phyloP scores from a whole-genome alignment of 1,140 invertebrate species.

The Heliconius hermathena region DNA sequence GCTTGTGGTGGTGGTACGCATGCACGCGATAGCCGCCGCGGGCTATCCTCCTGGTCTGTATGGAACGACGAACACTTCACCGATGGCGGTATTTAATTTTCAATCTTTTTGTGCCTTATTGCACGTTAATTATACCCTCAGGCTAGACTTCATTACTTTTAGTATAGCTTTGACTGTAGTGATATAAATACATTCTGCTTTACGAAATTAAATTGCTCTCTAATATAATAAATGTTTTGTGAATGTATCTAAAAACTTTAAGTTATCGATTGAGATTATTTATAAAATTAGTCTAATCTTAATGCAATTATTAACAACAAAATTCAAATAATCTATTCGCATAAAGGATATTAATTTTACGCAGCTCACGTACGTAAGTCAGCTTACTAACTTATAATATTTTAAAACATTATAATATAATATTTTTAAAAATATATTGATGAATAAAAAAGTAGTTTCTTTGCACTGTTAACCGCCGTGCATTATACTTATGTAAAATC shows the following conservation, averaged over 20 bases:
- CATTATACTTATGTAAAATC: constrained; percentile 21
- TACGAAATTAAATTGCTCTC: background rate
- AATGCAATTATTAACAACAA: too few relatives aligned
- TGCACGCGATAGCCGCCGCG: constrained; percentile 50
- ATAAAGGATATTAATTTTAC: background rate
- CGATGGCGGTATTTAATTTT: constrained; percentile 46
- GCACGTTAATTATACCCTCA: constrained; percentile 40
- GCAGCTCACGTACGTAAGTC: too few relatives aligned
- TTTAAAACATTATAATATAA: background rate
- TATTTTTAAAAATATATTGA: background rate
- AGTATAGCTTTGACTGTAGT: constrained; percentile 30
- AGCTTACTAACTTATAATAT: background rate
- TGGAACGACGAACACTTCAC: constrained; percentile 36
- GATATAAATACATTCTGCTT: constrained; percentile 15
- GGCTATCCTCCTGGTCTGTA: constrained; percentile 35
- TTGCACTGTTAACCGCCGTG: background rate
- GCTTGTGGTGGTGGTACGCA: constrained; percentile 19
- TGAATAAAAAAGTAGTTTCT: background rate
- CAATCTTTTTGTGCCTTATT: constrained; percentile 42
- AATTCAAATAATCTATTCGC: too few relatives aligned
- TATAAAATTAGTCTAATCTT: too few relatives aligned
- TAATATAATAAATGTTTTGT: background rate
- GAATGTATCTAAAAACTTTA: background rate
- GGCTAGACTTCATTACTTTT: constrained; percentile 37
- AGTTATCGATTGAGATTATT: background rate